Base-by-base conservation (phyloP, 2,888 invertebrate species). In the Biston stratarius region DNA sequence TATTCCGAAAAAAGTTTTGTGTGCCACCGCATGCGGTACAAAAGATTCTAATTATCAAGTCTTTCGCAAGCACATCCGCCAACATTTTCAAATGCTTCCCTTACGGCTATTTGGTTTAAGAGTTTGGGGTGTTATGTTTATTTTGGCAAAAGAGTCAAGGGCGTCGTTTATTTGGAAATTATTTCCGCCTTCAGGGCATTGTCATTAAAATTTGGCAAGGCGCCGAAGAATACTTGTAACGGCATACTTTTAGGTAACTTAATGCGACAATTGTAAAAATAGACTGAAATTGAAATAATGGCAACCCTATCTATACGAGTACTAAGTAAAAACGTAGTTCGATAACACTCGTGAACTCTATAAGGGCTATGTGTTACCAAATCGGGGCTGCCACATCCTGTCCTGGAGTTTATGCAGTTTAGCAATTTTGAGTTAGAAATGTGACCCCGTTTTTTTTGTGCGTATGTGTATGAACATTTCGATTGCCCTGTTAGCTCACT, bases 171-270 rank as follows among this genome's bases (percentile, higher is more conserved):
- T 81, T 82, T 79, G 77, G 76, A 75, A 82, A 82, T 81, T 82
- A 81, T 80, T 79, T 80, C 77, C 72, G 67, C 74, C 62, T 70
- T 67, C 53, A 61, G 73, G 74, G 76, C 75, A 76, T 74, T 71
- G 76, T 81, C 83, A 83, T 83, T 83, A 82, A 83, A 82, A 80
- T 83, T 83, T 84, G 84, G 83, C 84, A 79, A 61, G 64, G 74
- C 73, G 81, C 81, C 83, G 74, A 77, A 77, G 76, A 73, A 75
- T 74, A 71, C 68, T 71, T 66, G 42, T 11, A 53, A 36, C 6
- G 36, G 11, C 11, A 12, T 11, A 12, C 12, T 55, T 55, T 55
- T 55, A 24, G 6, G 5, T 42, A 55, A 33, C 8, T 36, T 11
- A 24, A 0, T 36, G 34, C 34, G 51, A 33, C 34, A 11, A 34